Base-by-base conservation (phyloP, 2,888 invertebrate species). In the Nymphalis urticae region DNA sequence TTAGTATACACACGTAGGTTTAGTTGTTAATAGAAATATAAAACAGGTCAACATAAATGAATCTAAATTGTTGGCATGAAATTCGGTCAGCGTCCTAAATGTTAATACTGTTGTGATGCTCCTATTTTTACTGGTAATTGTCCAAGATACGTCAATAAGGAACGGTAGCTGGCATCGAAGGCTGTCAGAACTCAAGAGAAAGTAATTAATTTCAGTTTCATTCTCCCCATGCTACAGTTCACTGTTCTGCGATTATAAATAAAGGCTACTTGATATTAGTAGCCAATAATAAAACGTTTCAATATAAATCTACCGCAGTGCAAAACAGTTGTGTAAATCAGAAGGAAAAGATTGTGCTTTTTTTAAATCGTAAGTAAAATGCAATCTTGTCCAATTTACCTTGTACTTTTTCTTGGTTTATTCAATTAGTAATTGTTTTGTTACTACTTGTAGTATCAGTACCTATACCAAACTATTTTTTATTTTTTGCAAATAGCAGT, bases 41-140 rank as follows among this genome's bases (percentile, higher is more conserved):
- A 68, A 68, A 62, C 59, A 54, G 72, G 71, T 68, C 70, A 72
- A 71, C 68, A 72, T 76, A 73, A 75, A 71, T 72, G 77, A 77
- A 79, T 80, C 75, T 70, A 80, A 82, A 82, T 81, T 82, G 85
- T 89, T 92, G 91, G 90, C 90, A 89, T 86, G 80, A 81, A 83
- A 85, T 84, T 81, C 85, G 88, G 88, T 85, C 85, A 85, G 84
- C 82, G 92, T 86, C 84, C 92, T 86, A 92, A 78, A 85, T 91
- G 88, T 89, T 87, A 82, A 88, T 89, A 86, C 84, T 78, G 83
- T 83, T 82, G 83, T 82, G 82, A 82, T 87, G 87, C 79, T 84
- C 84, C 84, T 89, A 88, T 90, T 90, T 90, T 88, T 84, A 84
- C 87, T 91, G 87, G 91, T 89, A 86, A 87, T 88, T 85, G 89